Percentiles rank a stretch among this genome's conserved stretches.
phyloP scores from a whole-genome alignment of 2,888 invertebrate genomes.

The Crioceris asparagi region DNA sequence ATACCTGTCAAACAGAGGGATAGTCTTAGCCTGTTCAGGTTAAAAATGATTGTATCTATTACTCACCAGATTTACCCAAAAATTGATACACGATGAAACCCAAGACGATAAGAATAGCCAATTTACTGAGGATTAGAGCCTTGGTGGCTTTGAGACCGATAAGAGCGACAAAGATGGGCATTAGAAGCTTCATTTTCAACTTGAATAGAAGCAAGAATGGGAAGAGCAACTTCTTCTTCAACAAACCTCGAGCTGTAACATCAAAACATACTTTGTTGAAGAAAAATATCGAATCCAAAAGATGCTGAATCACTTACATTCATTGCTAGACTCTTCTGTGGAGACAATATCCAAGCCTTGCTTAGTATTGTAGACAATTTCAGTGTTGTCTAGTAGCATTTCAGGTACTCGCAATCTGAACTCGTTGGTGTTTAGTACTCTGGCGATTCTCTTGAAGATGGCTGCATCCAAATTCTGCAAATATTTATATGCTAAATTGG shows the following conservation, averaged over 20 bases:
- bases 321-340: conserved; percentile 36
- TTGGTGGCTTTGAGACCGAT: conserved; percentile 75
- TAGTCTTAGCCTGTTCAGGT: neutral
- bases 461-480: conserved; percentile 60
- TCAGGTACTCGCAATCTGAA: conserved; percentile 63
- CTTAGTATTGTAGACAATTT: conserved; percentile 55
- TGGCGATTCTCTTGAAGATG: conserved; percentile 59
- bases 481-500: conserved; percentile 2
- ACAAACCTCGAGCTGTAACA: conserved; percentile 57
- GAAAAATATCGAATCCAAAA: neutral
- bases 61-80: conserved; percentile 62
- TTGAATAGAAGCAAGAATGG: conserved; percentile 70
- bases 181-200: conserved; percentile 71
- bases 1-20: conserved; percentile 33
- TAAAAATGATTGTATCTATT: neutral
- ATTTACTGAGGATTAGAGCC: conserved; percentile 72
- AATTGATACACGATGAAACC: conserved; percentile 73
- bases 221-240: conserved; percentile 74
- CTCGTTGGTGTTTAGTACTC: conserved; percentile 63
- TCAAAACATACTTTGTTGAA: neutral
- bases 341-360: conserved; percentile 53
- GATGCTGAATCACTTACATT: conserved; percentile 8
- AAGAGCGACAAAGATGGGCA: conserved; percentile 70
- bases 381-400: conserved; percentile 55
- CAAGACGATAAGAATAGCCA: conserved; percentile 69